Evolutionary conservation across 37 sponge, comb jelly and placozoan genomes (phyloP).

Genomic region (Haliclona indistincta): DNA sequence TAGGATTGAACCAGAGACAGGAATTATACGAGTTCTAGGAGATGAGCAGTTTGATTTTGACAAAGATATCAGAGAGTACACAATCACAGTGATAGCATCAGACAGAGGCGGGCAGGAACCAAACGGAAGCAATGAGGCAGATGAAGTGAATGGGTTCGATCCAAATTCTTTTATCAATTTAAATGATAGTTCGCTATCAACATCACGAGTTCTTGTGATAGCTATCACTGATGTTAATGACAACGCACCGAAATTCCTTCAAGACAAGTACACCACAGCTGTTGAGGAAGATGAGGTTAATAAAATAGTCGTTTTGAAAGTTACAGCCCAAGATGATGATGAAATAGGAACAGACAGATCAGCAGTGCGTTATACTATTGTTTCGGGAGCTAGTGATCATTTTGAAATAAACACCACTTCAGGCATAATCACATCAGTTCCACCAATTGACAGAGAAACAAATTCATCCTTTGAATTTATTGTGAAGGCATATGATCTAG

Average conservation of each 20-base stretch:
- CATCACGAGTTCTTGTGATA: slow-evolving; percentile 18
- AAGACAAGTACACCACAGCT: slow-evolving; percentile 8
- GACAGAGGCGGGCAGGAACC: slow-evolving; percentile 36
- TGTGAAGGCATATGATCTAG: slow-evolving; percentile 65
- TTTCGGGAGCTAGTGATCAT: not conserved
- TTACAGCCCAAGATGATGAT: slow-evolving; percentile 40
- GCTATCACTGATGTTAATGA: slow-evolving; percentile 70
- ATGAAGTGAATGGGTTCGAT: slow-evolving; percentile 23
- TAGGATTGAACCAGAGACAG: slow-evolving; percentile 44
- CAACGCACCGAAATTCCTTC: slow-evolving; percentile 38
- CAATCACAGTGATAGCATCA: slow-evolving; percentile 27
- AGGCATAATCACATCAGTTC: slow-evolving; percentile 28
- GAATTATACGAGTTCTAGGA: slow-evolving; percentile 42
- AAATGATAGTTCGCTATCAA: slow-evolving; percentile 3
- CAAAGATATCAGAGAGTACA: slow-evolving; percentile 7
- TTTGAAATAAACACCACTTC: slow-evolving; percentile 27
- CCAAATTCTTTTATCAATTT: slow-evolving; percentile 10
- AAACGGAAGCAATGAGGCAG: slow-evolving; percentile 29
- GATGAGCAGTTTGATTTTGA: slow-evolving; percentile 65
- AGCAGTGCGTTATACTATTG: slow-evolving; percentile 1
- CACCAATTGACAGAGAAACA: slow-evolving; percentile 35
- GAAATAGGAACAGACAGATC: slow-evolving; percentile 22
- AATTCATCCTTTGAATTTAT: slow-evolving; percentile 5
- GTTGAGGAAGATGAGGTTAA: slow-evolving; percentile 31
- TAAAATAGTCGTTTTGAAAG: slow-evolving; percentile 4